A percentile compares a stretch with the other conserved stretches of the same genome.
phyloP scores from a whole-genome alignment of 2,113 vertebrate genomes.

The Laticauda laticaudata region DNA sequence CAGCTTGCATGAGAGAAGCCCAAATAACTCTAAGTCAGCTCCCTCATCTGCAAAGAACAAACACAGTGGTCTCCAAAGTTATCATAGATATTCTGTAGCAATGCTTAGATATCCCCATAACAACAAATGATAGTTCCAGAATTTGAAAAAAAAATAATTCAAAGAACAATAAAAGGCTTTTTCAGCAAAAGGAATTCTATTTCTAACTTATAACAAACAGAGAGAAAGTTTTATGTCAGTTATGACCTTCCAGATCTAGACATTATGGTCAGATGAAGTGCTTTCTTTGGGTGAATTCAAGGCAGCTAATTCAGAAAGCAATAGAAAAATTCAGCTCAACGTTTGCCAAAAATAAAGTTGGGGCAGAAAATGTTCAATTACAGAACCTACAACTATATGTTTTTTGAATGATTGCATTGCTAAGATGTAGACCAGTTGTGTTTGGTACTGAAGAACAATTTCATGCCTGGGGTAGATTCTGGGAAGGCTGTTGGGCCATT shows the following conservation, averaged over 20 bases:
- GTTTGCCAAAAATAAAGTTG: background rate
- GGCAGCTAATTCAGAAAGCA: background rate
- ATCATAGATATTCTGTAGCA: constrained; percentile 17
- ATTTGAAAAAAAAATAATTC: background rate
- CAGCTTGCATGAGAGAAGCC: background rate
- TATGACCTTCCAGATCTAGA: background rate
- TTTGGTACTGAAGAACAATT: background rate
- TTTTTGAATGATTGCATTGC: background rate
- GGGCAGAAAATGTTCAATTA: background rate
- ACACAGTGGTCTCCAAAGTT: background rate
- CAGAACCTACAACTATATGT: background rate
- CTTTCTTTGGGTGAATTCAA: background rate
- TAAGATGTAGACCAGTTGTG: background rate
- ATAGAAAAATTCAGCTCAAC: background rate
- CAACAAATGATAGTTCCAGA: constrained; percentile 16
- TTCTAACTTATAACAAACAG: background rate
- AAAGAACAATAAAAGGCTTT: background rate
- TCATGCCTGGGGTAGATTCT: background rate
- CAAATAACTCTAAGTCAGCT: background rate
- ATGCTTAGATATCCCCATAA: constrained; percentile 47
- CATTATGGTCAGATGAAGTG: background rate
- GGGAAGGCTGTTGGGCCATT: background rate
- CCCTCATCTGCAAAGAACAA: rapidly evolving
- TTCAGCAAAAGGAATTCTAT: background rate
- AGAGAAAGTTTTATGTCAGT: background rate